Base-by-base conservation (phyloP, 2,888 invertebrate species). In the Leptinotarsa peninsularis region DNA sequence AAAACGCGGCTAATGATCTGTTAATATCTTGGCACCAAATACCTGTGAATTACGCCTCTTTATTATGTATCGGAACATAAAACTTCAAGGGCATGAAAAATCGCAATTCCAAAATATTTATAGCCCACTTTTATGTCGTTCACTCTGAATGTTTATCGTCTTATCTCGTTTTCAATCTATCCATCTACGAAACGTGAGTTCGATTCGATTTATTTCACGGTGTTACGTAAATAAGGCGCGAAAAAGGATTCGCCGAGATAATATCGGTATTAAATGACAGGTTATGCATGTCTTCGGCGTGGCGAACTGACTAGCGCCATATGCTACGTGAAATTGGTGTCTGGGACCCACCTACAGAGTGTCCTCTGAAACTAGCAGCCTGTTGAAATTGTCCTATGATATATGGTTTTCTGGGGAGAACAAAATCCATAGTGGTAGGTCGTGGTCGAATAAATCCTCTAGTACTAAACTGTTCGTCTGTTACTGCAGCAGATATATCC, bases 231-330 rank as follows among this genome's bases (percentile, higher is more conserved):
- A 76, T 76, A 76, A 75, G 73, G 71, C 67, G 77, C 72, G 67
- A 75, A 77, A 71, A 77, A 75, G 75, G 69, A 77, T 77, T 77
- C 77, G 77, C 75, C 73, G 66, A 75, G 77, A 78, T 77, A 66
- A 60, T 73, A 77, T 77, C 76, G 60, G 54, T 50, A 77, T 66
- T 67, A 76, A 76, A 76, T 76, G 76, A 76, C 76, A 76, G 76
- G 76, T 75, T 75, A 75, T 75, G 75, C 75, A 68, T 72, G 75
- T 75, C 72, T 72, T 68, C 75, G 63, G 72, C 50, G 72, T 71
- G 67, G 71, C 60, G 5, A 23, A 60, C 18, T n/a, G 63, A 63
- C 27, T 63, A 63, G 63, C 63, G 63, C 63, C 63, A 63, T 63
- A 63, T 63, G 63, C 63, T 63, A 33, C 63, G 63, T 63, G 63